These are phyloP conservation scores for Tenualosa thibaudeaui DNA, from an alignment of 2,797 vertebrate species.

Conservation along the genomic window DNA sequence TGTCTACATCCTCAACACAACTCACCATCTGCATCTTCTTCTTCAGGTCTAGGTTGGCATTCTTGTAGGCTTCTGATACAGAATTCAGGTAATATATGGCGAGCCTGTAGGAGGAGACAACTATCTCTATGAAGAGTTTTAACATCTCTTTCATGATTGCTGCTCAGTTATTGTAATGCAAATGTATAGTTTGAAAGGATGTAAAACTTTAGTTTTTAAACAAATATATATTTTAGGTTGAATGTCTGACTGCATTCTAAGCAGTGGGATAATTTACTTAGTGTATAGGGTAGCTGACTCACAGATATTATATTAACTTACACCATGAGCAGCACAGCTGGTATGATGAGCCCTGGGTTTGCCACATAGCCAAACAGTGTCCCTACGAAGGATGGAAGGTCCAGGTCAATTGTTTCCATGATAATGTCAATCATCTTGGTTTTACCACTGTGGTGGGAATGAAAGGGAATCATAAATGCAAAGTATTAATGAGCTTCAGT, in stretches of 20 bases:
- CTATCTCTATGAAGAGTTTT: no score
- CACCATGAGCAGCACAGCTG: conserved; percentile 90
- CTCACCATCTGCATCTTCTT: conserved; percentile 97
- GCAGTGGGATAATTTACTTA: background rate
- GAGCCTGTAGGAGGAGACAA: conserved; percentile 70
- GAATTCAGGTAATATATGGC: conserved; percentile 97
- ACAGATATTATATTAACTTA: conserved; percentile 31
- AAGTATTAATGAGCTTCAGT: background rate
- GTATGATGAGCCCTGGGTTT: conserved; percentile 96
- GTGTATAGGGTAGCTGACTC: background rate
- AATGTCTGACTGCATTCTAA: background rate
- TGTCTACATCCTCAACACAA: background rate
- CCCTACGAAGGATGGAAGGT: conserved; percentile 91
- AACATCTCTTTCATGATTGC: no score
- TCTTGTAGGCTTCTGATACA: conserved; percentile 87
- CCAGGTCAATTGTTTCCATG: conserved; percentile 89
- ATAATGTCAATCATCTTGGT: conserved; percentile 92
- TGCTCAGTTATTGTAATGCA: no score
- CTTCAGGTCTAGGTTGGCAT: conserved; percentile 87
- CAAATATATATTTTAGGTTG: no score
- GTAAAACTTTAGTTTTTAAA: no score
- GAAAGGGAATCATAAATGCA: background rate
- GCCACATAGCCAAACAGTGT: conserved; percentile 92
- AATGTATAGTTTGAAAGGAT: no score
- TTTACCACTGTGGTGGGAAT: conserved; percentile 79